These are phyloP conservation scores for Phymorhynchus buccinoides DNA, from an alignment of 1,140 invertebrate species.

Conservation along the genomic window DNA sequence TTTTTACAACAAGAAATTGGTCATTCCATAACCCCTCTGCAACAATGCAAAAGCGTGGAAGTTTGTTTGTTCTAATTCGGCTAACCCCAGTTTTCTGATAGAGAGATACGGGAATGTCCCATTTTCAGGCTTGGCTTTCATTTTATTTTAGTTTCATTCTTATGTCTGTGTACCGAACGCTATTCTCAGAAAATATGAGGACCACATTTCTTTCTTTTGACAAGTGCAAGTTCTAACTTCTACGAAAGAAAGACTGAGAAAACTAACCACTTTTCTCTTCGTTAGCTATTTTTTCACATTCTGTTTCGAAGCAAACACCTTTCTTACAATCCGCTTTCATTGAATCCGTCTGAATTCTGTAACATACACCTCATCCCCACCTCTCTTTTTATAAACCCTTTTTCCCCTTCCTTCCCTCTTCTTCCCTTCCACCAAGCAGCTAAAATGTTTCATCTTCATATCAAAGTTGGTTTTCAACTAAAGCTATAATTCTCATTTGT, in stretches of 20 bases:
- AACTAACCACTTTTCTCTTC: background rate
- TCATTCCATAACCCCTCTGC: background rate
- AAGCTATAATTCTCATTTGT: background rate
- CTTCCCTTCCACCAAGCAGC: background rate
- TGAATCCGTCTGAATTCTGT: no score
- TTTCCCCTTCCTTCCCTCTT: background rate
- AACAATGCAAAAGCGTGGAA: background rate
- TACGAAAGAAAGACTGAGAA: background rate
- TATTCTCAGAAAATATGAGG: background rate
- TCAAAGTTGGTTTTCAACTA: background rate
- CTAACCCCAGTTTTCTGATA: no score
- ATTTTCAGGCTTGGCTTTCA: background rate
- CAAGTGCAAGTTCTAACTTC: background rate
- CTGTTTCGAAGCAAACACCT: background rate
- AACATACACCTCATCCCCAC: background rate
- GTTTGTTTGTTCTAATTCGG: no score
- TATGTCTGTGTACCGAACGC: background rate
- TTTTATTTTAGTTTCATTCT: background rate
- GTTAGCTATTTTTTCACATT: background rate
- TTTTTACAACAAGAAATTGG: background rate
- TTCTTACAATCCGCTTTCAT: background rate
- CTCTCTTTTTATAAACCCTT: background rate
- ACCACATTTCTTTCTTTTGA: background rate
- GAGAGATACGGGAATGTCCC: background rate
- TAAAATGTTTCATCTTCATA: background rate